phyloP scores from a whole-genome alignment of 2,113 vertebrate genomes.

The Hippocampus guttulatus region DNA sequence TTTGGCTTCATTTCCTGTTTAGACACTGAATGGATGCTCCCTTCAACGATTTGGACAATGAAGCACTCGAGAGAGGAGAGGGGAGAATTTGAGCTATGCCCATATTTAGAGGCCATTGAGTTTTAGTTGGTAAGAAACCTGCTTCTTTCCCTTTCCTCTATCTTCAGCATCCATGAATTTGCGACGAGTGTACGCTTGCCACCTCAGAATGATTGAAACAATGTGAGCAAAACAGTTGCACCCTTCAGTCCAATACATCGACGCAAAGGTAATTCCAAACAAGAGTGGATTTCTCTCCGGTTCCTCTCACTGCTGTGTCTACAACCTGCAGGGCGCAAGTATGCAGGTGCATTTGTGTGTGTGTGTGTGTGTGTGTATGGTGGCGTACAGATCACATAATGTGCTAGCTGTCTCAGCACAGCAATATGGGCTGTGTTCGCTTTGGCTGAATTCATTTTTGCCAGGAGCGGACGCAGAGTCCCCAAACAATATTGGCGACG shows the following conservation, averaged over 20 bases:
- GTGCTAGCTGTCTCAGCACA: background rate
- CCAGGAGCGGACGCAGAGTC: slow-evolving; percentile 43
- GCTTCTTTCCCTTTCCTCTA: slow-evolving; percentile 5
- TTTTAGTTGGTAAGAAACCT: background rate
- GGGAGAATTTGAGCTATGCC: background rate
- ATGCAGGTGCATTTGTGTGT: slow-evolving; percentile 3
- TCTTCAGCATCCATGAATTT: slow-evolving; percentile 9
- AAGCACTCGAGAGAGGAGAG: slow-evolving; percentile 3
- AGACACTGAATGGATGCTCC: slow-evolving; percentile 8
- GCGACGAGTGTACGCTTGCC: slow-evolving; percentile 14
- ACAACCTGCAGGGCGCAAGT: slow-evolving; percentile 3
- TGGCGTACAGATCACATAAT: slow-evolving; percentile 26
- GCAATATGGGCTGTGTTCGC: slow-evolving; percentile 18
- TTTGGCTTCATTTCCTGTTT: slow-evolving; percentile 24
- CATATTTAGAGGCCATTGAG: background rate
- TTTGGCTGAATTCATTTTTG: slow-evolving; percentile 46
- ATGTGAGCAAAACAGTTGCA: slow-evolving; percentile 7
- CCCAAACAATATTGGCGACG: slow-evolving; percentile 53
- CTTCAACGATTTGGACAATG: background rate
- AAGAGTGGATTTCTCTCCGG: slow-evolving; percentile 26
- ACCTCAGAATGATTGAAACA: slow-evolving; percentile 14
- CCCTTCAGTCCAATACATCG: slow-evolving; percentile 9
- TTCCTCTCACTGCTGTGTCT: slow-evolving; percentile 12
- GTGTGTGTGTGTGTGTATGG: background rate
- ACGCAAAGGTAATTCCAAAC: slow-evolving; percentile 15